Base-by-base conservation (phyloP, 2,113 vertebrate genomes). In the Eudyptes chrysolophus region DNA sequence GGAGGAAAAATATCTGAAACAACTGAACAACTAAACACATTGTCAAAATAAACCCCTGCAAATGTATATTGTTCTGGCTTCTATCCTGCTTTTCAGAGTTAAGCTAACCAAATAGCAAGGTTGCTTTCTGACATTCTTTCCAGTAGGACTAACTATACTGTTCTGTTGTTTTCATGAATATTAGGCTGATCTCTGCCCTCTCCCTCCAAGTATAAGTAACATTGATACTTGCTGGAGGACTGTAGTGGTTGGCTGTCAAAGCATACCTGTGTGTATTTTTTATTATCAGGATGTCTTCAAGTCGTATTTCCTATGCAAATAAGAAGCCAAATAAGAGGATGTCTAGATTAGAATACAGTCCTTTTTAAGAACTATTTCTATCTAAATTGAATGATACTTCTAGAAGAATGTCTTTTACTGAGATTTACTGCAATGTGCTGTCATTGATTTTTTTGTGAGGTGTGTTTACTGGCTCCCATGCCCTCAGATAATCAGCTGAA, bases 51-150 rank as follows among this genome's bases (percentile, higher is more conserved):
- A 97, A 88, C 85, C 75, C 74, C 52, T 89, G 78, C 88, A 75
- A 77, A 92, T 94, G 88, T 94, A 92, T 95, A 85, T 94, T 94
- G 88, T 95, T 97, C 95, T 96, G 94, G 87, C 87, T 85, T 87
- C 77, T 87, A 34, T 75, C 77, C 60, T 89, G 55, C 91, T 94
- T 93, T 96, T 94, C 76, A 74, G 72, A 96, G 87, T 90, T 92
- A 87, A 97, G 84, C 93, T 97, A 97, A 94, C 68, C 58, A 96
- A 97, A 97, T 84, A 96, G 62, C 86, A 64, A 77, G 55, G 17
- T 84, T 95, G 69, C 90, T 87, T 89, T 87, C 90, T 87, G 92
- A 89, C 95, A 81, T 95, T 97, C 89, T 97, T 97, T 94, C 87
- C 86, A 94, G 22, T 38, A 88, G 90, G 85, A 89, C 82, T 87